phyloP scores from a whole-genome alignment of 2,113 vertebrate genomes.

The Entomyzon cyanotis region DNA sequence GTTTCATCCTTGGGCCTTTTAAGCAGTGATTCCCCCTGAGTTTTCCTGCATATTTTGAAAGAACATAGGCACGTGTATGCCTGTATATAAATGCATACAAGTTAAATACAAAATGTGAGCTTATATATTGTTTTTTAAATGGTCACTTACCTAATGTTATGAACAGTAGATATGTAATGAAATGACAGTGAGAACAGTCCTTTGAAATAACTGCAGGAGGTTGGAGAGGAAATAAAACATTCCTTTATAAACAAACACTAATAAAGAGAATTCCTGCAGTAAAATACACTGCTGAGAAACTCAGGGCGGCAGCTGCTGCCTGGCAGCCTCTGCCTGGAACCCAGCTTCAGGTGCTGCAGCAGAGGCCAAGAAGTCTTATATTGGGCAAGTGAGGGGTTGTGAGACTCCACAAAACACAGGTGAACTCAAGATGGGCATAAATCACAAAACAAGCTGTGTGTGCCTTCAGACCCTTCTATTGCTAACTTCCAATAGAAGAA shows the following conservation, averaged over 20 bases:
- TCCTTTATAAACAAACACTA: not conserved
- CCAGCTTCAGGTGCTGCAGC: not conserved
- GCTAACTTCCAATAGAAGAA: not conserved
- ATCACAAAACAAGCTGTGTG: not conserved
- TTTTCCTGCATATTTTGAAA: not conserved
- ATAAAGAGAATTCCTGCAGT: not conserved
- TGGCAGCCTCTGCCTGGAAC: not conserved
- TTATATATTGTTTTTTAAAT: not conserved
- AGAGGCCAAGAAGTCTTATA: not conserved
- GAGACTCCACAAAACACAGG: not conserved
- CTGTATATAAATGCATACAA: not conserved
- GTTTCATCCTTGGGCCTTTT: not conserved
- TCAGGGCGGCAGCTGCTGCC: not conserved
- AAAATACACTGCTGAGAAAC: not conserved
- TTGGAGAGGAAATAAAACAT: not conserved
- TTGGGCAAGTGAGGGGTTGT: not conserved
- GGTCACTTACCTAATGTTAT: not conserved
- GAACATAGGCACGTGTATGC: fast-evolving
- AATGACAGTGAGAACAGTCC: not conserved
- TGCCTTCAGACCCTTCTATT: not conserved
- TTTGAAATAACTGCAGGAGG: not conserved
- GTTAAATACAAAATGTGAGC: not conserved
- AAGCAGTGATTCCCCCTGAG: not conserved
- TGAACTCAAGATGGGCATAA: not conserved
- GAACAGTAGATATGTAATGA: not conserved